Base-by-base conservation (phyloP, 1,140 invertebrate genomes). In the Neodiprion virginianus region DNA sequence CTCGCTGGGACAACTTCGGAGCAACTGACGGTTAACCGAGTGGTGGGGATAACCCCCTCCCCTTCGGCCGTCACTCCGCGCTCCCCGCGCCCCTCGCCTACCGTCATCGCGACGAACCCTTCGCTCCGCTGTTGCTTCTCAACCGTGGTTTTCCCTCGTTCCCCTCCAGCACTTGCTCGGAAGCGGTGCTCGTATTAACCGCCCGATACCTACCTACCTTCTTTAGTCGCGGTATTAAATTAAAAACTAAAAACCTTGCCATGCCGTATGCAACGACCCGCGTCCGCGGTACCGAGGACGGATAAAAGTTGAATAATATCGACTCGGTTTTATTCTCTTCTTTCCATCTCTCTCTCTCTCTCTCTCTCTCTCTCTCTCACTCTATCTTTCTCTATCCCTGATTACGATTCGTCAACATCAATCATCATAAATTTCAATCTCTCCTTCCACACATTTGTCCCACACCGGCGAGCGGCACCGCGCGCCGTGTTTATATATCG, bases 11-110 rank as follows among this genome's bases (percentile, higher is more conserved):
- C 76, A 78, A 83, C 79, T 80, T 82, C 83, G 83, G 75, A 83
- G 80, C 85, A 82, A 87, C 86, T 87, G 85, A 82, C 81, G 77
- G 73, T 72, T 72, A 67, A 5, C 7, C 5, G 50, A 76, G 80
- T 83, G 79, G 84, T 79, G 85, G 85, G 84, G 85, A 83, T 80
- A n/a, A 67, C 67, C 79, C 75, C 74, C 78, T 75, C 69, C 17
- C 14, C n/a, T 8, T 9, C 53, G 53, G n/a, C 8, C 14, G 17
- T 40, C 1, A 7, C 5, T 40, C 28, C 28, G 1, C 28, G 28
- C 21, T 21, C 48, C 40, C 68, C 78, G 78, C 77, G 75, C 76
- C 71, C 76, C 81, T 74, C 81, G 66, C 78, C 74, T 78, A 49
- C 76, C 74, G 80, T 12, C n/a, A 11, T 12, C 70, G 23, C 70